These are phyloP conservation scores for Oligia strigilis DNA, from an alignment of 2,888 invertebrate genomes.

Conservation along the genomic window DNA sequence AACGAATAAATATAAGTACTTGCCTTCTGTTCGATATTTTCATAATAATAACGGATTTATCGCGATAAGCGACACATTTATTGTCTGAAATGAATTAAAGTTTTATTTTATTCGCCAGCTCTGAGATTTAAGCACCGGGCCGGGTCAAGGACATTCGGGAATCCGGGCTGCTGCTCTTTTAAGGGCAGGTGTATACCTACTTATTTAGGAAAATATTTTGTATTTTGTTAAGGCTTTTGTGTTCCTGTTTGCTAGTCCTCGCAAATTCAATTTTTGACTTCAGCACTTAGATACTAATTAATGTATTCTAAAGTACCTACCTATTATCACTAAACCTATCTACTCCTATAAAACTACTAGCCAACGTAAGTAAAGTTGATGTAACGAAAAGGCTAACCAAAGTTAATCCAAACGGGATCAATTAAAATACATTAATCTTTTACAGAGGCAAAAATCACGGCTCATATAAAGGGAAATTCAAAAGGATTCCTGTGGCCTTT, in stretches of 20 bases:
- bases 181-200: conserved; percentile 7
- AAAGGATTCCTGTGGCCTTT: conserved; percentile 51
- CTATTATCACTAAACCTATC: neutral
- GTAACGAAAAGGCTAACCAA: neutral
- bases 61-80: neutral
- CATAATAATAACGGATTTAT: conserved; percentile 6
- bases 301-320: neutral
- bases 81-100: conserved; percentile 26
- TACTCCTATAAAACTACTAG: neutral
- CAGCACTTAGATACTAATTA: too few relatives aligned
- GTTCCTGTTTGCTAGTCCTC: neutral
- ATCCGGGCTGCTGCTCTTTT: conserved; percentile 5
- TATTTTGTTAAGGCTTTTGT: neutral
- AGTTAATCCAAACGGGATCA: conserved; percentile 18
- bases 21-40: neutral
- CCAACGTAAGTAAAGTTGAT: neutral
- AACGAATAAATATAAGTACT: neutral
- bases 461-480: conserved; percentile 40
- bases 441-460: conserved; percentile 34
- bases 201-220: conserved; percentile 5
- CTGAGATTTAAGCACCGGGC: conserved; percentile 1
- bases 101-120: conserved; percentile 34
- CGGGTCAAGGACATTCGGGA: conserved; percentile 40
- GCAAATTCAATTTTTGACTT: neutral
- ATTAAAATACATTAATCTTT: conserved; percentile 37